Evolutionary conservation across 2,888 invertebrate species (phyloP).

Genomic region (Tipula vernalis): DNA sequence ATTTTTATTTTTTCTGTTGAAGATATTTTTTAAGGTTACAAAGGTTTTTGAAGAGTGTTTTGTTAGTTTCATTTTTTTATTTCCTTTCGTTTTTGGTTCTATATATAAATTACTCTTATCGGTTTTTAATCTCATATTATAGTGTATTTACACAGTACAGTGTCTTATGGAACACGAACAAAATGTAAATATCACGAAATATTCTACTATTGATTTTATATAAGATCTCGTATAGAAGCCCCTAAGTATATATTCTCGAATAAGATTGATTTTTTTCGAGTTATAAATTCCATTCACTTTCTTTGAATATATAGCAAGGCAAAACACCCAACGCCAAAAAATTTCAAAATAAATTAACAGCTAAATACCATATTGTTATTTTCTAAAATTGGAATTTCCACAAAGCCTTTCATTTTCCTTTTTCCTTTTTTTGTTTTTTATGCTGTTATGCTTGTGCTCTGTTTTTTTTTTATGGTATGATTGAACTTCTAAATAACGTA

Average conservation of each 20-base stretch:
- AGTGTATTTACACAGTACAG: neutral
- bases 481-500: neutral
- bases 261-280: neutral
- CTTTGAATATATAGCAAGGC: neutral
- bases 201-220: neutral
- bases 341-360: neutral
- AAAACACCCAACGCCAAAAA: neutral
- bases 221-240: neutral
- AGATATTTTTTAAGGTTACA: neutral
- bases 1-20: neutral
- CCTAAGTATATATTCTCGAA: neutral
- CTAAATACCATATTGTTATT: neutral
- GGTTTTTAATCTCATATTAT: neutral
- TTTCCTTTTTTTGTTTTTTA: neutral
- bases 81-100: neutral
- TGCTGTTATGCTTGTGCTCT: neutral
- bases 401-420: neutral
- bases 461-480: neutral
- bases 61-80: neutral
- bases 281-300: neutral
- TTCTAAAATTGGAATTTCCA: slow-evolving; percentile 4
- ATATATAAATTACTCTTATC: slow-evolving; percentile 4
- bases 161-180: neutral
- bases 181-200: neutral
- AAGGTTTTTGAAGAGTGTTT: slow-evolving; percentile 4